phyloP scores from a whole-genome alignment of 2,113 vertebrate species.

The Canis aureus region DNA sequence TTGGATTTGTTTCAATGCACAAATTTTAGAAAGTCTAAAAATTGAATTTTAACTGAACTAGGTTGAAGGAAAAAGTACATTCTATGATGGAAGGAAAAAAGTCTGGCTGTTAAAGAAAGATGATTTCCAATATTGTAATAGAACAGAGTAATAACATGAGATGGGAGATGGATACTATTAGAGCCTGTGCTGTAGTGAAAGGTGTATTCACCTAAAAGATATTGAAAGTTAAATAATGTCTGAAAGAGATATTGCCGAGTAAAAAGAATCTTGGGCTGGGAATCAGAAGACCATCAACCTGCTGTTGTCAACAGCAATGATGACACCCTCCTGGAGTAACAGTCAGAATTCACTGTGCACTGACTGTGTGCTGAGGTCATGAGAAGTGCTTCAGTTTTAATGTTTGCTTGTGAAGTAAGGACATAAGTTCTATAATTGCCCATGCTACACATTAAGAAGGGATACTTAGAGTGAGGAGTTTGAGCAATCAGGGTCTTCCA shows the following conservation, averaged over 20 bases:
- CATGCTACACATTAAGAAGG: background rate
- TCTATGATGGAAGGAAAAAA: background rate
- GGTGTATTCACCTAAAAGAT: background rate
- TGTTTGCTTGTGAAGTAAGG: background rate
- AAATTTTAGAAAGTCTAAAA: background rate
- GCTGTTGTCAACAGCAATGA: background rate
- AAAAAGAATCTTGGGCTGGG: background rate
- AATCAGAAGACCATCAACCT: background rate
- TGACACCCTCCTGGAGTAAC: too few relatives aligned
- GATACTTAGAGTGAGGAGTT: background rate
- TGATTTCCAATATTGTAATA: background rate
- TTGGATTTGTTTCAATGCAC: conserved; percentile 79
- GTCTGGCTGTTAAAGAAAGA: background rate
- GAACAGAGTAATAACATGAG: background rate
- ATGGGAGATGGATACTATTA: background rate
- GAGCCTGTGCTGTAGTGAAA: background rate
- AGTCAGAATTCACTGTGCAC: background rate
- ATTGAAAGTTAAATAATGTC: background rate
- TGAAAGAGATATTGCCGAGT: background rate
- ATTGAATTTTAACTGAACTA: conserved; percentile 80
- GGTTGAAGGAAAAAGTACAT: background rate
- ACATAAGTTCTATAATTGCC: background rate
- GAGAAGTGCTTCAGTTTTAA: background rate
- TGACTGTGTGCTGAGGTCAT: background rate
- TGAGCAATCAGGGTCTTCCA: too few relatives aligned